Percentiles rank a stretch among this genome's conserved stretches.
phyloP scores from a whole-genome alignment of 2,797 vertebrate species.

The Rallus crepitans region DNA sequence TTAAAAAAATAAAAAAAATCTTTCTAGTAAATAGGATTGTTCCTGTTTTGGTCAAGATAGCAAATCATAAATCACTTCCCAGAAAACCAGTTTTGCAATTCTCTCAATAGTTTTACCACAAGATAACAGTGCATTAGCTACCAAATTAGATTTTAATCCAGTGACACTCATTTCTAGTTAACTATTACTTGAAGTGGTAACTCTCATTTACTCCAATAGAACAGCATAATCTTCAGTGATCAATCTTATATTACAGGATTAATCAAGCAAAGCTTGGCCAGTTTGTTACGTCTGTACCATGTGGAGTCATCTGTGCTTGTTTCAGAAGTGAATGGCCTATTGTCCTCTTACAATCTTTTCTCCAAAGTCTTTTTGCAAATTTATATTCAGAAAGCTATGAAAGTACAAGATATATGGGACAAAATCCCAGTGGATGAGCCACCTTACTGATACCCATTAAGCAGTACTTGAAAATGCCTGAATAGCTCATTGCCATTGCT shows the following conservation, averaged over 20 bases:
- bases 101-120: background rate
- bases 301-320: background rate
- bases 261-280: background rate
- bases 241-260: background rate
- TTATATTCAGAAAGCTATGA: background rate
- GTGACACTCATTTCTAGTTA: background rate
- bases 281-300: background rate
- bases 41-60: background rate
- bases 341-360: background rate
- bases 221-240: background rate
- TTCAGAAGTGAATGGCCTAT: accelerated
- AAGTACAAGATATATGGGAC: background rate
- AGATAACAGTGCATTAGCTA: background rate
- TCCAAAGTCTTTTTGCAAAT: background rate
- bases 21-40: background rate
- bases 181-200: background rate
- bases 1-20: background rate
- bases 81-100: background rate
- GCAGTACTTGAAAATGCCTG: background rate
- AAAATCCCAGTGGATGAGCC: background rate
- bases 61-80: background rate
- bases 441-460: background rate
- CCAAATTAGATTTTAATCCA: background rate
- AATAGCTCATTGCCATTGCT: background rate
- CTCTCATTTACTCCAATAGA: background rate